Conservation (phyloP, 2,113 vertebrate genomes). For the Centrocercus urophasianus region DNA sequence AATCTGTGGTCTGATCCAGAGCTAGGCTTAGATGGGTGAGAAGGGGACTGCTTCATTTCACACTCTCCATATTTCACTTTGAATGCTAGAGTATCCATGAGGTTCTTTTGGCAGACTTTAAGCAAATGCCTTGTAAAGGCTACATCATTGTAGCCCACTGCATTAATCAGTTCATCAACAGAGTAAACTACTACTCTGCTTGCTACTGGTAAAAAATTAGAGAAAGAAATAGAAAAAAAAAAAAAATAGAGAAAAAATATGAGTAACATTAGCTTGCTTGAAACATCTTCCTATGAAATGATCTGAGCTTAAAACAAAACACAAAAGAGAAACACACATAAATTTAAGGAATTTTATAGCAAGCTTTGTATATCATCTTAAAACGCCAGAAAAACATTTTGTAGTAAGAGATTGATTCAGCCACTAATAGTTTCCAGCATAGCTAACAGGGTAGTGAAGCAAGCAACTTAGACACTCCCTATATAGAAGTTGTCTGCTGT, state of each 20-base stretch:
- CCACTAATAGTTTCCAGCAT: neutral
- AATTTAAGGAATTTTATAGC: neutral
- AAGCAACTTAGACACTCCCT: neutral
- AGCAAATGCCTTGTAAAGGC: neutral
- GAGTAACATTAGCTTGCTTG: accelerated
- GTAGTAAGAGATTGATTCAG: neutral
- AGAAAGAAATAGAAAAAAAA: too few relatives aligned
- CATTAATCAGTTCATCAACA: accelerated
- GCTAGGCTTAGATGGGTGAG: accelerated
- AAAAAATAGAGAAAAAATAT: neutral
- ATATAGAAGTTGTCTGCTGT: neutral
- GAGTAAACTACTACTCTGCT: neutral
- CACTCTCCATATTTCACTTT: neutral
- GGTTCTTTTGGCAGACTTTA: neutral
- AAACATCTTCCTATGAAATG: neutral
- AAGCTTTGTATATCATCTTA: neutral
- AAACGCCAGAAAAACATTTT: neutral
- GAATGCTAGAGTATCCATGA: neutral
- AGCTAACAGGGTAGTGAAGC: neutral
- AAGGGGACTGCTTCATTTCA: neutral
- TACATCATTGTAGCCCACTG: neutral
- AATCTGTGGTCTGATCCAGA: neutral
- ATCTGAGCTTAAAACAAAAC: neutral
- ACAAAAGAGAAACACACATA: neutral
- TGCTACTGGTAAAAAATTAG: neutral